These are phyloP conservation scores for Cynaeus angustus DNA, from an alignment of 2,888 invertebrate genomes.

Conservation along the genomic window DNA sequence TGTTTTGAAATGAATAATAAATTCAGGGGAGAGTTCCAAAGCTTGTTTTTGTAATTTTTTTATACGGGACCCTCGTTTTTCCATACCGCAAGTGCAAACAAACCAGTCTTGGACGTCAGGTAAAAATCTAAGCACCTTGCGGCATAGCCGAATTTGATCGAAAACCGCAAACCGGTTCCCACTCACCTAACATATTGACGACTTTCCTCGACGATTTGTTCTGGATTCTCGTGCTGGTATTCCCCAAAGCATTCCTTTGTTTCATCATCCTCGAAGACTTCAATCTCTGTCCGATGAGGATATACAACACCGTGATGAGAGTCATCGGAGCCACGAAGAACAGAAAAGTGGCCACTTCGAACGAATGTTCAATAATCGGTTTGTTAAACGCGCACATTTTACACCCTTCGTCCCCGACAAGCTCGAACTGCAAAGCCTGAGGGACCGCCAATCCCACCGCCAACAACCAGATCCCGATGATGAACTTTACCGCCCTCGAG, in stretches of 20 bases:
- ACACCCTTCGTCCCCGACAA: conserved; percentile 69
- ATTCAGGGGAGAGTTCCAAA: too few relatives aligned
- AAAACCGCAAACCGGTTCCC: background rate
- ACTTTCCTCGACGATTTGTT: conserved; percentile 53
- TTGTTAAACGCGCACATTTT: conserved; percentile 58
- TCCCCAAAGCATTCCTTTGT: conserved; percentile 50
- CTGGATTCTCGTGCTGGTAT: conserved; percentile 54
- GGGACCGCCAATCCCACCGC: conserved; percentile 84
- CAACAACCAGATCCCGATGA: conserved; percentile 86
- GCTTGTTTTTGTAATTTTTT: too few relatives aligned
- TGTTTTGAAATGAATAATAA: too few relatives aligned
- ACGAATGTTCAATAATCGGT: conserved; percentile 77
- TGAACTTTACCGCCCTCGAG: conserved; percentile 87
- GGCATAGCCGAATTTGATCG: too few relatives aligned
- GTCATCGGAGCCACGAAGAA: conserved; percentile 93
- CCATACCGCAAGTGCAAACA: too few relatives aligned
- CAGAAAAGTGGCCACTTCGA: conserved; percentile 86
- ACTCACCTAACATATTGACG: conserved; percentile 50
- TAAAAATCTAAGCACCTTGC: background rate
- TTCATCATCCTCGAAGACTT: conserved; percentile 73
- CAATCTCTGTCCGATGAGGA: conserved; percentile 83
- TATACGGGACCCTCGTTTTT: too few relatives aligned
- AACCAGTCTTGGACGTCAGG: too few relatives aligned
- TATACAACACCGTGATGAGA: conserved; percentile 87
- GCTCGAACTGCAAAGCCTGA: conserved; percentile 76